Evolutionary conservation across 2,113 vertebrate species (phyloP), one percentile per base, ranked within the genome.

Genomic region (Sebastes fasciatus): DNA sequence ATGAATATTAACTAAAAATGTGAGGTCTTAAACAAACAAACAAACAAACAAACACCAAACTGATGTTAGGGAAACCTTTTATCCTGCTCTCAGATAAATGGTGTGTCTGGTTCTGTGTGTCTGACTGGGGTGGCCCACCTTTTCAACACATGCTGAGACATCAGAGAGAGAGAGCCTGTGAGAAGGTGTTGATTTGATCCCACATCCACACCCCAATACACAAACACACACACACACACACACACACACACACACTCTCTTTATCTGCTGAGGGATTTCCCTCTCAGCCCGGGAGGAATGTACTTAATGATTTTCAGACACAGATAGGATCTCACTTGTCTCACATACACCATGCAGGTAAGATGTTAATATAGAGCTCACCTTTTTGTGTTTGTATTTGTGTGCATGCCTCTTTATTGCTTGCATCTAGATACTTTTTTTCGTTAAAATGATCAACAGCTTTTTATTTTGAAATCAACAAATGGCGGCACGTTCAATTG

Each of bases 181-280:
- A 91, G 82, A 82, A 74, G 90, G 90, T 90, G 91, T 78, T 90
- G 91, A 90, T 91, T 84, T 88, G 74, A 88, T 83, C 61, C 80
- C 84, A 66, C 65, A 77, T 45, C 48, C 68, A 80, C 84, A 78
- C 61, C 77, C 74, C 14, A 52, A 48, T 6, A 57, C 75, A 80
- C 85, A 85, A 62, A 82, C 17, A 77, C 3, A 57, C 49, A 71
- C 34, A 74, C 70, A 49, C 11, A 46, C 45, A 55, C 42, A n/a
- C n/a, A n/a, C n/a, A n/a, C n/a, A n/a, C n/a, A n/a, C n/a, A n/a
- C n/a, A n/a, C n/a, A 67, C 23, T 52, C 63, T 73, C 71, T 79
- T 58, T 54, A 72, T 74, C 80, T 77, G 63, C 68, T 11, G 42
- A 85, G 77, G 82, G 88, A 78, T 82, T 91, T 90, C 80, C 89